Evolutionary conservation across 2,113 vertebrate species (phyloP), one percentile per base, ranked within the genome.

Genomic region (Microtus oregoni): DNA sequence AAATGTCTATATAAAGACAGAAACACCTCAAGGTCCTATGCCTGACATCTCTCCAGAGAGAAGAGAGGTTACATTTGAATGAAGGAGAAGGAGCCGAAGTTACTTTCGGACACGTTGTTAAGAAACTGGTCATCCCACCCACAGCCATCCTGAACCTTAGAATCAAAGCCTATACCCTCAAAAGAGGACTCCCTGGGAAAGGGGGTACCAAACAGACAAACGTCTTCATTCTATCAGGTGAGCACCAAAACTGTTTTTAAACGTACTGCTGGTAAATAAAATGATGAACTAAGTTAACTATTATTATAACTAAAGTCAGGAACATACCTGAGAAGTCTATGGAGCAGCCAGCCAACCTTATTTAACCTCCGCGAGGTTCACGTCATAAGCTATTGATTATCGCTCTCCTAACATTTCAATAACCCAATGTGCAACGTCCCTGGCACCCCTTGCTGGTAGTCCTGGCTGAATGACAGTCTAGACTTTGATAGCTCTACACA

Each of bases 181-280:
- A 32, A 63, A 67, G 35, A 6, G 30, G 35, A 47, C 47, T 78
- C 92, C 52, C 1, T 0, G 41, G 67, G 9, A 87, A 77, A 58
- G n/a, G n/a, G 44, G 47, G 3, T 22, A 58, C 28, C 50, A 35
- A 5, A 68, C 0, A 9, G 61, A 15, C 38, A 78, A 10, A n/a
- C 0, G 4, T 1, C 24, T 41, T 65, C n/a, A 85, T 2, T 1
- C 35, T 32, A 41, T 14, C 2, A 30, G 26, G 24, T 76, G 12
- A 4, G 61, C 75, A 50, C 38, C 35, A 89, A 47, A 67, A 38
- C 11, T 20, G n/a, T 44, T 58, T 58, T 44, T 70, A 94, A 9
- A 41, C 5, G 75, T 5, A 30, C 47, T 30, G 15, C 10, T 20
- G 52, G 44, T 94, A 65, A 15, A 30, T 38, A n/a, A 89, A 35